Conservation (phyloP, 2,113 vertebrate species). For the Thunnus maccoyii region DNA sequence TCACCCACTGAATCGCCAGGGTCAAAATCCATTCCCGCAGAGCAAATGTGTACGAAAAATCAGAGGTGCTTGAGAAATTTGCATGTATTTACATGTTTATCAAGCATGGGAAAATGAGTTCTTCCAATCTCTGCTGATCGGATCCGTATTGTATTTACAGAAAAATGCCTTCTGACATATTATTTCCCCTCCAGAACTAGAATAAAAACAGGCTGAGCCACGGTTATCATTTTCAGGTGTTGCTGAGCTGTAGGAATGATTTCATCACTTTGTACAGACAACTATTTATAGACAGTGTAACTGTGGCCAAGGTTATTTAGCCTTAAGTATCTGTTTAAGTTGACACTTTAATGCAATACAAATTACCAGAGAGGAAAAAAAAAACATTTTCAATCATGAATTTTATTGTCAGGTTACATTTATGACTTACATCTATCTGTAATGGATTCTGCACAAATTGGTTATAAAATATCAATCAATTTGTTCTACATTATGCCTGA, state of each 20-base stretch:
- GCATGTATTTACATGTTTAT: constrained; percentile 65
- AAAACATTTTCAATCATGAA: constrained; percentile 7
- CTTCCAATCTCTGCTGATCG: constrained; percentile 35
- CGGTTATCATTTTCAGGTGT: constrained; percentile 30
- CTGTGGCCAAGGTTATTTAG: constrained; percentile 5
- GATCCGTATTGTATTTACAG: constrained; percentile 12
- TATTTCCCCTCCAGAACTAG: constrained; percentile 25
- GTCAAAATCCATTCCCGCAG: constrained; percentile 61
- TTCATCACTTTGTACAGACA: constrained; percentile 47
- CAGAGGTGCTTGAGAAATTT: constrained; percentile 32
- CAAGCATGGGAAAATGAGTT: constrained; percentile 30
- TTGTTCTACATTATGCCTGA: constrained; percentile 19
- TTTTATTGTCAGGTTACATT: constrained; percentile 7
- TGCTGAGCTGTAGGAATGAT: constrained; percentile 28
- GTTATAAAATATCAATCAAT: constrained; percentile 21
- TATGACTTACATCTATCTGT: not conserved
- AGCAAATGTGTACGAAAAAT: constrained; percentile 28
- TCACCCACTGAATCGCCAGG: constrained; percentile 32
- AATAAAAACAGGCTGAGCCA: constrained; percentile 9
- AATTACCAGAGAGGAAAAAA: constrained; percentile 2
- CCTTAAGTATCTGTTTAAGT: constrained; percentile 13
- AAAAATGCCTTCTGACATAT: constrained; percentile 21
- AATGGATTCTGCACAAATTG: constrained; percentile 22
- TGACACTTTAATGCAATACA: constrained; percentile 17
- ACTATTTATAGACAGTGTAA: not conserved